Evolutionary conservation across 64 coral and sea anemone species (phyloP).

Genomic region (Dendrophyllia cribrosa): DNA sequence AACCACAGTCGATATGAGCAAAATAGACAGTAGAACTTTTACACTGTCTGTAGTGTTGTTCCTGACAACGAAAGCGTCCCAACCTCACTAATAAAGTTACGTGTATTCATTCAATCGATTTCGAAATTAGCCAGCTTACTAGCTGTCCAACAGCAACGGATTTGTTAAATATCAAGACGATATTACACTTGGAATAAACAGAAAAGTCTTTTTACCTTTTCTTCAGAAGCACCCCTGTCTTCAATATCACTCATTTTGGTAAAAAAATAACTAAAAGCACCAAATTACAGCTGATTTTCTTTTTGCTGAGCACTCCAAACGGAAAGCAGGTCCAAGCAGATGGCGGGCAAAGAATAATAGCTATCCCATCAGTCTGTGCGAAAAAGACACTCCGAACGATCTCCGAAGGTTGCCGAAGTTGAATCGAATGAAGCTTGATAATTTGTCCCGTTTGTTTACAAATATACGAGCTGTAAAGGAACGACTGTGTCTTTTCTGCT

Average conservation of each 20-base stretch:
- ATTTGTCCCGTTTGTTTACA: too few relatives aligned
- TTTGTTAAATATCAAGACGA: not conserved
- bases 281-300: not conserved
- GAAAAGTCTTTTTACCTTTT: conserved; percentile 59
- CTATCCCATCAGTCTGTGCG: not conserved
- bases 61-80: too few relatives aligned
- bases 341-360: not conserved
- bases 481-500: too few relatives aligned
- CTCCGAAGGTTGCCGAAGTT: too few relatives aligned
- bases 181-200: not conserved
- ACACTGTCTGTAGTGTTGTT: too few relatives aligned
- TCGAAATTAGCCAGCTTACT: too few relatives aligned
- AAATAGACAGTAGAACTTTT: too few relatives aligned
- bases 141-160: not conserved
- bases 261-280: not conserved
- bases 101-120: too few relatives aligned
- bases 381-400: not conserved
- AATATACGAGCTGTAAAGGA: too few relatives aligned
- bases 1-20: too few relatives aligned
- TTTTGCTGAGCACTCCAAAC: not conserved
- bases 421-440: too few relatives aligned
- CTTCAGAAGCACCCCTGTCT: conserved; percentile 67
- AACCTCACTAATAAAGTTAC: too few relatives aligned
- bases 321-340: not conserved
- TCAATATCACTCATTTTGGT: conserved; percentile 77